Base-by-base conservation (phyloP, 2,888 invertebrate species). In the Prosopocoilus inquinatus region DNA sequence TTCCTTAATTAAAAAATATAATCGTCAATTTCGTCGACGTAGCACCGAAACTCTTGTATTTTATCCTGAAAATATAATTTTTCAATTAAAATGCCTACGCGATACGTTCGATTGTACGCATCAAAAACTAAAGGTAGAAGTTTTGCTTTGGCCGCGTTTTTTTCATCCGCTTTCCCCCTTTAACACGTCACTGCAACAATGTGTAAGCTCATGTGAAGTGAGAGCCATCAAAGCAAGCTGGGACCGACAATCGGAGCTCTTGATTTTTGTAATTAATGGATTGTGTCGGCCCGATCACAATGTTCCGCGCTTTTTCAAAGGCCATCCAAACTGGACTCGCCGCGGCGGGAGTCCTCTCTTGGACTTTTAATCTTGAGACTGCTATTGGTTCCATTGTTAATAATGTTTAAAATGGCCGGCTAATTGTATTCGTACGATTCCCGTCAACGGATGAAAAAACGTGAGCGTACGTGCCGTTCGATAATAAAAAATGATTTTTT, bases 211-310 rank as follows among this genome's bases (percentile, higher is more conserved):
- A 56, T 56, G 56, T 56, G 56, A 56, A 54, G 53, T 57, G 57
- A 54, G 53, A 47, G 53, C 53, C 50, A 57, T 57, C 53, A 53
- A 57, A 57, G 53, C 57, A 50, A 53, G 59, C 57, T 58, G 61
- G 55, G 55, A 50, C 59, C 59, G 61, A 61, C 61, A 61, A 61
- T 57, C 59, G 51, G 57, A 60, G 53, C 62, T 61, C 62, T 62
- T 58, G 62, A 62, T 62, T 57, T 62, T 59, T 53, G 60, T 64
- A 62, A 64, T 64, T 64, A 64, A 64, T 64, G 64, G 64, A 62
- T 48, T 51, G 44, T 57, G 52, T 57, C 49, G 44, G 49, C 38
- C 46, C 45, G 48, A 52, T 44, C 49, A 52, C 52, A 52, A 56
- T 52, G 52, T 44, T 56, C 47, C 53, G 55, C 50, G 50, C 43